phyloP scores from a whole-genome alignment of 2,113 vertebrate species.

The Corythaeola cristata region DNA sequence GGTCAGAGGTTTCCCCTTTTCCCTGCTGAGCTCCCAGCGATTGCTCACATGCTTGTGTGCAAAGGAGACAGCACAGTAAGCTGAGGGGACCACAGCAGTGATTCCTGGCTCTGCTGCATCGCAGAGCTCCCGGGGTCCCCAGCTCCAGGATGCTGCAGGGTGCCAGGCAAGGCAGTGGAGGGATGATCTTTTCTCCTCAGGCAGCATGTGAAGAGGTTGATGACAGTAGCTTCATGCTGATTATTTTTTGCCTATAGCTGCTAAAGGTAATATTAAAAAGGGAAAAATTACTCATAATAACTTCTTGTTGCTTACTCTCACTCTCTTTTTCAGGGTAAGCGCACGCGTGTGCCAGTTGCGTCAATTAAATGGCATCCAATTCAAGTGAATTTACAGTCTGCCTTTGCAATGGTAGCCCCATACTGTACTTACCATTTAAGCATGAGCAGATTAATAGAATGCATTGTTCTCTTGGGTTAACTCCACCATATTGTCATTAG shows the following conservation, averaged over 20 bases:
- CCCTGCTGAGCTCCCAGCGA: not conserved
- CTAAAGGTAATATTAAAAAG: conserved; percentile 26
- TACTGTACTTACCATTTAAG: conserved; percentile 71
- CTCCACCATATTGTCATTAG: conserved; percentile 61
- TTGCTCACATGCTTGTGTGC: not conserved
- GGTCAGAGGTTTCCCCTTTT: not conserved
- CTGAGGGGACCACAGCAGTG: rapidly evolving
- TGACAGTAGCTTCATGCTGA: not conserved
- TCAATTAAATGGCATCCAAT: conserved; percentile 72
- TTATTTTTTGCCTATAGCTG: not conserved
- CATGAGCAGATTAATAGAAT: conserved; percentile 70
- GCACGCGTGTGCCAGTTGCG: conserved; percentile 58
- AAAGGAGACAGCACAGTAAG: not conserved
- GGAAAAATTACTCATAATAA: conserved; percentile 20
- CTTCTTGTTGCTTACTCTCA: not conserved
- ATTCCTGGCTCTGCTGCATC: not conserved
- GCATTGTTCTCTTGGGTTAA: conserved; percentile 72
- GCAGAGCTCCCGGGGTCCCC: not conserved
- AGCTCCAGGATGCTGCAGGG: not conserved
- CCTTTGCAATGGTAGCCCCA: conserved; percentile 70
- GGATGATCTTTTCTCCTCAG: not conserved
- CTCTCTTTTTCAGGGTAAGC: conserved; percentile 26
- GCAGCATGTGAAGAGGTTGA: not conserved
- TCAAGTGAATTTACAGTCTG: conserved; percentile 70
- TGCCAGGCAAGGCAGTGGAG: not conserved